Evolutionary conservation across 2,113 vertebrate species (phyloP).

Genomic region (Oxygymnocypris stewartii): DNA sequence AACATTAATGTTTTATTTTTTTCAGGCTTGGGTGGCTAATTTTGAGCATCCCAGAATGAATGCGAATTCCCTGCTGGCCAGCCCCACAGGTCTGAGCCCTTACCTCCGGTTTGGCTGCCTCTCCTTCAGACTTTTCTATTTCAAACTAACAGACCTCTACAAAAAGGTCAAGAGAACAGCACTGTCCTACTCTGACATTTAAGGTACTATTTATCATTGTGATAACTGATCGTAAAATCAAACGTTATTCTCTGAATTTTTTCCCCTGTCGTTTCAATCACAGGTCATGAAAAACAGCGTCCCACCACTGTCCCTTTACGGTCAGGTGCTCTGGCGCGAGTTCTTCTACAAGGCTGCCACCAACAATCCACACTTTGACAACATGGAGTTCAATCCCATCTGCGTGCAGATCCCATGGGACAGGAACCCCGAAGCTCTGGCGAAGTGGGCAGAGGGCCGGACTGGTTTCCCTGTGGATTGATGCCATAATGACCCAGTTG

Average conservation of each 20-base stretch:
- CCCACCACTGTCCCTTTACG: conserved; percentile 90
- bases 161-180: conserved; percentile 80
- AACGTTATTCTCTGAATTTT: not conserved
- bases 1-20: too few relatives aligned
- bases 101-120: conserved; percentile 95
- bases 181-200: not conserved
- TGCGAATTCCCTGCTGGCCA: conserved; percentile 90
- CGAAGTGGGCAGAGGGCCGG: conserved; percentile 94
- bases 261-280: conserved; percentile 12
- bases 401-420: conserved; percentile 98
- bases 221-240: not conserved
- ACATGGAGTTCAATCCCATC: conserved; percentile 96
- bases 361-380: conserved; percentile 94
- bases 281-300: conserved; percentile 93
- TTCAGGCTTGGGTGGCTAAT: conserved; percentile 94
- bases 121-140: conserved; percentile 93
- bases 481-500: conserved; percentile 89
- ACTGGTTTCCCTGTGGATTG: conserved; percentile 91
- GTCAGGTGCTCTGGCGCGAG: conserved; percentile 93
- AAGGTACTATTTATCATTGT: not conserved
- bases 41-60: conserved; percentile 95
- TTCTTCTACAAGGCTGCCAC: conserved; percentile 96
- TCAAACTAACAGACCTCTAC: conserved; percentile 93
- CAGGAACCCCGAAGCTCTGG: conserved; percentile 90
- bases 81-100: conserved; percentile 91